phyloP scores from a whole-genome alignment of 2,797 vertebrate genomes.

The Staurois parvus region DNA sequence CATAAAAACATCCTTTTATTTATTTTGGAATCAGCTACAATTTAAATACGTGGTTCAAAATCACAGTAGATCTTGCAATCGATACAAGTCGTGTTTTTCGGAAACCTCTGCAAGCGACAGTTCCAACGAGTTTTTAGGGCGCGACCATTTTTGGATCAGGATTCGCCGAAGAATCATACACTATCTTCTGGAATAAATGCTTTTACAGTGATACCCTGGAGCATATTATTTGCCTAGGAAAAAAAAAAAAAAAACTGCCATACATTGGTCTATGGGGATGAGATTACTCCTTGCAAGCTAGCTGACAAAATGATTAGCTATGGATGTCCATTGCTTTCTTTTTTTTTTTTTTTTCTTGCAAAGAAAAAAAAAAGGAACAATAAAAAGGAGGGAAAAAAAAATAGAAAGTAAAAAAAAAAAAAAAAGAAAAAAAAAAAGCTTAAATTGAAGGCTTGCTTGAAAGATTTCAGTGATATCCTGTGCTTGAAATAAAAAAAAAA shows the following conservation, averaged over 20 bases:
- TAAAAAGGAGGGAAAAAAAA: conserved; percentile 57
- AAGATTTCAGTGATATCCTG: conserved; percentile 76
- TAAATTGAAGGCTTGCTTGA: conserved; percentile 71
- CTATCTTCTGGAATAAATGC: conserved; percentile 64
- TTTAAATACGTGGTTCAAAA: too few species aligned
- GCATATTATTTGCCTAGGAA: conserved; percentile 71
- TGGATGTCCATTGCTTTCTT: conserved; percentile 80
- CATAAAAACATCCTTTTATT: too few species aligned
- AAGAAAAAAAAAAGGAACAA: conserved; percentile 72
- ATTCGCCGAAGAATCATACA: background rate
- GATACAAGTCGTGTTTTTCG: too few species aligned
- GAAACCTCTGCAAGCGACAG: too few species aligned
- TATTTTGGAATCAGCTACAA: too few species aligned
- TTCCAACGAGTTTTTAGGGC: background rate
- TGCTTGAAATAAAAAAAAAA: conserved; percentile 69
- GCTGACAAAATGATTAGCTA: conserved; percentile 88
- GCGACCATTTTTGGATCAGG: conserved; percentile 5
- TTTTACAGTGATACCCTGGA: conserved; percentile 68
- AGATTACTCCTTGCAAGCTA: conserved; percentile 82
- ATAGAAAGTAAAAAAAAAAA: conserved; percentile 42
- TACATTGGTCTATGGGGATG: conserved; percentile 74
- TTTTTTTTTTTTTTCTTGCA: conserved; percentile 14
- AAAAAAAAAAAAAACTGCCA: conserved; percentile 68
- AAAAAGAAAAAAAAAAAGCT: conserved; percentile 62
- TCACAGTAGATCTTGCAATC: too few species aligned